These are phyloP conservation scores for Timandra comae DNA, from an alignment of 2,888 invertebrate species.

Conservation along the genomic window DNA sequence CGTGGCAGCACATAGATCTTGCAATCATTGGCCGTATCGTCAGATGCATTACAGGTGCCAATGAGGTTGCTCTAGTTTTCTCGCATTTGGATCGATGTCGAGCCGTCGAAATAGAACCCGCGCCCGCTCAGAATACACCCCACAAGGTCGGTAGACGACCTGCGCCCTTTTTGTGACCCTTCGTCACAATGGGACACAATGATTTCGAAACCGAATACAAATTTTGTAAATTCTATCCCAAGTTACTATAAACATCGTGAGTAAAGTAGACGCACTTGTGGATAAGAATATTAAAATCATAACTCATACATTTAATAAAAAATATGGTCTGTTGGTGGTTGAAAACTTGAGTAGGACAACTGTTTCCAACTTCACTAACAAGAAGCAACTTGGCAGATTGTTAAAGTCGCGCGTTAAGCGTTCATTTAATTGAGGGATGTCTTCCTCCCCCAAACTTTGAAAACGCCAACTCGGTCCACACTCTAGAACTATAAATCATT, in stretches of 20 bases:
- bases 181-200: slow-evolving; percentile 29
- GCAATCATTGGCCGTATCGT: slow-evolving; percentile 44
- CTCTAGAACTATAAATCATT: slow-evolving; percentile 25
- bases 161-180: slow-evolving; percentile 54
- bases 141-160: slow-evolving; percentile 55
- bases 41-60: slow-evolving; percentile 59
- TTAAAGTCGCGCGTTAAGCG: slow-evolving; percentile 34
- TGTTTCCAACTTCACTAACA: slow-evolving; percentile 50
- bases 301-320: too few relatives aligned
- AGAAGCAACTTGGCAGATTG: slow-evolving; percentile 39
- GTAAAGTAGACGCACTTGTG: too few relatives aligned
- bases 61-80: slow-evolving; percentile 59
- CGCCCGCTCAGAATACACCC: slow-evolving; percentile 49
- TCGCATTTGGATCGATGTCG: slow-evolving; percentile 51
- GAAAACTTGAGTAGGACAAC: slow-evolving; percentile 42
- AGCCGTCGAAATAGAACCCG: slow-evolving; percentile 51
- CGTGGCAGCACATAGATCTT: slow-evolving; percentile 34
- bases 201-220: slow-evolving; percentile 29
- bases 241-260: slow-evolving; percentile 7
- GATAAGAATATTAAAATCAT: too few relatives aligned
- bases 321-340: slow-evolving; percentile 13
- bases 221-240: slow-evolving; percentile 22
- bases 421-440: slow-evolving; percentile 37
- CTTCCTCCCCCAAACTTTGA: slow-evolving; percentile 26
- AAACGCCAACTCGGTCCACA: slow-evolving; percentile 20